Base-by-base conservation (phyloP, 2,888 invertebrate genomes). In the Euproctis similis region DNA sequence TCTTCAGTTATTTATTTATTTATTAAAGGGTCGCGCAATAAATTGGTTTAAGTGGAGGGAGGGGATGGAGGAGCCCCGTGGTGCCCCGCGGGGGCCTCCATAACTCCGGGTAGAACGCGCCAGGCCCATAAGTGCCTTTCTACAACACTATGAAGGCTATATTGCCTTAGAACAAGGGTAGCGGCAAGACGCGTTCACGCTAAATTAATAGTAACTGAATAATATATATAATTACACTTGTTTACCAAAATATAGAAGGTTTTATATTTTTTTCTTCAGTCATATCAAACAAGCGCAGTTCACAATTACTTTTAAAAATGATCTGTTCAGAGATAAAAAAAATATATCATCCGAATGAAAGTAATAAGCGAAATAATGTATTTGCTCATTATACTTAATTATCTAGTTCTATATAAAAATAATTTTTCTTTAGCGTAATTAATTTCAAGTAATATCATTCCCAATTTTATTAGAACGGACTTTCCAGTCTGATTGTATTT, bases 11-110 rank as follows among this genome's bases (percentile, higher is more conserved):
- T 81, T 81, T 80, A 82, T 80, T 77, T 81, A 80, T 82, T 84
- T 84, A 84, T 82, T 82, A 81, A 82, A 72, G 80, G 80, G 73
- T 70, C 73, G 62, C 56, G 68, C 66, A 75, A 84, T 84, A 84
- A 82, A 84, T 84, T 82, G 81, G 67, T 76, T 80, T 82, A 84
- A 84, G 82, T 84, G 82, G 78, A n/a, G n/a, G n/a, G n/a, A n/a
- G n/a, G 81, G 82, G 82, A 77, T 70, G 78, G 76, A 80, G 66
- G 59, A 58, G 27, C 46, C 82, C 82, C 66, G 81, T 64, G 31
- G 81, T 34, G 82, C 81, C 40, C 81, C 24, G 69, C 75, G 59
- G 82, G 81, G 68, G 65, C 56, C 63, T 75, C 75, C 64, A 78
- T 78, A 81, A 75, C 78, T 71, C 60, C 66, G 69, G 66, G 76